Percentiles rank a stretch among this genome's conserved stretches.
phyloP scores from a whole-genome alignment of 2,113 vertebrate species.

The Anhinga anhinga region DNA sequence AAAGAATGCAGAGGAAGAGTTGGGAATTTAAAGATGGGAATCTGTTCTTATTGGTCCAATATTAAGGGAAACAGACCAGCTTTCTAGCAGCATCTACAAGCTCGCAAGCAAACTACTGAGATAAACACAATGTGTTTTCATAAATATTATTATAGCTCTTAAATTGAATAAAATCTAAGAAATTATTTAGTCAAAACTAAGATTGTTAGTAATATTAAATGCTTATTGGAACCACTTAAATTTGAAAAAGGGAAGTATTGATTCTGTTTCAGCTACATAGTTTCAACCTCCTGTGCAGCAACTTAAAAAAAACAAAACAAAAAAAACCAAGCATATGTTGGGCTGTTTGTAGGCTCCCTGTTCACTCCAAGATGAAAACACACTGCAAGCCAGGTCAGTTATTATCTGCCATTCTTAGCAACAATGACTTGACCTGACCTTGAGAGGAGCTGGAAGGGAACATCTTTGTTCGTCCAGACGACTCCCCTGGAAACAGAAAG shows the following conservation, averaged over 20 bases:
- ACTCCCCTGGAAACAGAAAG: slow-evolving; percentile 78
- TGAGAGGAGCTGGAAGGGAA: slow-evolving; percentile 84
- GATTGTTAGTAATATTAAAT: neutral
- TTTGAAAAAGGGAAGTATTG: neutral
- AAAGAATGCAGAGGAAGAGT: neutral
- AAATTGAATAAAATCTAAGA: neutral
- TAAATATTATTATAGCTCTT: neutral
- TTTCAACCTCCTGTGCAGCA: neutral
- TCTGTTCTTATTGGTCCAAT: neutral
- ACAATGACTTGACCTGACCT: slow-evolving; percentile 66
- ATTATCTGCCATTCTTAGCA: neutral
- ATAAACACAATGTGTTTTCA: neutral
- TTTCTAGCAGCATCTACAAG: neutral
- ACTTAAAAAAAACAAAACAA: neutral
- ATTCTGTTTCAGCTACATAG: neutral
- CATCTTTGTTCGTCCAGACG: slow-evolving; percentile 87
- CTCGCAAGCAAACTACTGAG: neutral
- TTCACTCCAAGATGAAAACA: neutral
- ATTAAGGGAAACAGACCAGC: neutral
- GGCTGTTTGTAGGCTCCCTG: neutral
- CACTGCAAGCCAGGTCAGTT: neutral
- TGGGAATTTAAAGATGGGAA: neutral
- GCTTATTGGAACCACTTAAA: neutral
- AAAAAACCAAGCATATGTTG: neutral
- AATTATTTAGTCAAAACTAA: neutral